These are phyloP conservation scores for Cichlasoma orientale DNA, from an alignment of 2,797 vertebrate species.

Conservation along the genomic window DNA sequence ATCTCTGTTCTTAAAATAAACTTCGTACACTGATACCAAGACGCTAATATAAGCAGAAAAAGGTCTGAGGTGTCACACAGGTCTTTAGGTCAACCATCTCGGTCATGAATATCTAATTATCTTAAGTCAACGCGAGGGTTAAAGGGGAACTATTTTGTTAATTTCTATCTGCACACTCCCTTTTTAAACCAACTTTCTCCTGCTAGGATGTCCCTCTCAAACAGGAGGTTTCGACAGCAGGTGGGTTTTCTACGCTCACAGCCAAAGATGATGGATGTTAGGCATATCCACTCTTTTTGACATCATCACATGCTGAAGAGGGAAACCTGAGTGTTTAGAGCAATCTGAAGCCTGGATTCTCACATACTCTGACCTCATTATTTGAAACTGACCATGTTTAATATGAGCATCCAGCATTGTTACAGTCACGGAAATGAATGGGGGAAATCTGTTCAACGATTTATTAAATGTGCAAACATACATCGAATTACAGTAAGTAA, in stretches of 20 bases:
- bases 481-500: neutral
- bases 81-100: neutral
- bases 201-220: neutral
- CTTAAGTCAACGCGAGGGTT: too few relatives aligned
- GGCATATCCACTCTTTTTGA: neutral
- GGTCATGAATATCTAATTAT: neutral
- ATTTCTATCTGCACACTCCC: neutral
- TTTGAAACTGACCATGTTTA: neutral
- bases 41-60: neutral
- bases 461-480: neutral
- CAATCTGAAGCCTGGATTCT: neutral
- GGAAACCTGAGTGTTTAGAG: neutral
- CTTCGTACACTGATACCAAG: neutral
- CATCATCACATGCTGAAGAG: too few relatives aligned
- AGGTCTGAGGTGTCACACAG: neutral
- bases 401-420: neutral
- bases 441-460: neutral
- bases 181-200: neutral
- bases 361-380: neutral
- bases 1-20: neutral
- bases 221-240: neutral
- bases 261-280: neutral
- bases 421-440: neutral
- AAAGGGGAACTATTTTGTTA: neutral
- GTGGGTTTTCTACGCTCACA: neutral